Base-by-base conservation (phyloP, 1,140 invertebrate genomes). In the Nilaparvata lugens region DNA sequence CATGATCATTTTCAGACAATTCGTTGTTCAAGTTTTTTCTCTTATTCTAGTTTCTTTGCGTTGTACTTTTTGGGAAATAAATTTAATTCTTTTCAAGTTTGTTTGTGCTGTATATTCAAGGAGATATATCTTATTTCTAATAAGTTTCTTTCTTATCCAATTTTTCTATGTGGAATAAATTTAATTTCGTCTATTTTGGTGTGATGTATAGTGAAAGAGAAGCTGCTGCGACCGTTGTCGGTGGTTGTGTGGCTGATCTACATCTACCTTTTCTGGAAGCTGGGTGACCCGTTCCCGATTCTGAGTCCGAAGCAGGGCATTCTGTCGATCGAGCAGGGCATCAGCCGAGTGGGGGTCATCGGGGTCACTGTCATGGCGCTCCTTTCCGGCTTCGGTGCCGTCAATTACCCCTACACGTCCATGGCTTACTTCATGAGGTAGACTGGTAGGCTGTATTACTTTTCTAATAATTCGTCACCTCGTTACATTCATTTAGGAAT, bases 301-400 rank as follows among this genome's bases (percentile, higher is more conserved):
- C 77, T 97, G 4, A 98, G 89, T 78, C 86, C 89, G 11, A 92
- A 94, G 72, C 87, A 97, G 80, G 94, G 93, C 35, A 85, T 97
- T 68, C 83, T 97, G 62, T 96, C 83, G 6, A 97, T 97, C 72
- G 94, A 97, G 72, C 94, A 97, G 76, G 91, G 92, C 52, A 95
- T 99, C 7, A 97, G 95, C 54, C 76, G 97, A 72, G 86, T 98
- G 66, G 95, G 95, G 52, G 92, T 98, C 4, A 95, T 98, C 69
- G 95, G 95, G n/a, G 97, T 99, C 0, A 99, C 97, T 14, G 89
- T 99, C 2, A 99, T 99, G 95, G 97, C 97, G 0, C 77, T 99
- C 35, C 77, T 99, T 1, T 99, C 97, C 9, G 97, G 97, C 23
- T 99, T 99, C 81, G 97, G 97, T 86, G 97, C 97, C 65, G 97